Evolutionary conservation across 2,888 invertebrate species (phyloP), one percentile per base, ranked within the genome.

Genomic region (Trissoscelio sp.): DNA sequence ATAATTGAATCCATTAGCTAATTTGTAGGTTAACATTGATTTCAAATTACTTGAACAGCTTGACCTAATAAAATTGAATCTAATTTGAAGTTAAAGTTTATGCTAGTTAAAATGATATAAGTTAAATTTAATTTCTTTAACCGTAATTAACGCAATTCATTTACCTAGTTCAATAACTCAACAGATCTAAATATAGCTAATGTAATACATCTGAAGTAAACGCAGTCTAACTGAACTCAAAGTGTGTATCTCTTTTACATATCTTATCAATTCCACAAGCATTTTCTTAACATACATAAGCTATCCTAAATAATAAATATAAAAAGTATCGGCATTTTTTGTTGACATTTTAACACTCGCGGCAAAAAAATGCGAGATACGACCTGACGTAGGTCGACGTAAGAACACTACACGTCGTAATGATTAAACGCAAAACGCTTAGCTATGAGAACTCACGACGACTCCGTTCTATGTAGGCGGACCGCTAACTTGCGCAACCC

Each of bases 381-480:
- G 62, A 53, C 34, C 69, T 39, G 57, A 72, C 74, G 74, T 74
- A 69, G 81, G 78, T 64, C 70, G 78, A 46, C 66, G 70, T 64
- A 64, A 57, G 73, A 67, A 74, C 67, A 58, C 74, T 53, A 46
- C 70, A 69, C 74, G 75, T 62, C 75, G 70, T 34, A 75, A 79
- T 79, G 82, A 70, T 75, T 79, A 64, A 82, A 79, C 79, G 72
- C 72, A 75, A 72, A 79, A 72, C 60, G 28, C 58, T 72, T 22
- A 60, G 42, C 78, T 78, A 73, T 81, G 83, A 83, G 82, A 81
- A 80, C 85, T 86, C 86, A 85, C 86, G 87, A 87, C 86, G 85
- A 87, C 88, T 88, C 81, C 85, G 78, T 87, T 88, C 88, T 86
- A 88, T 87, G 89, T 89, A 88, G 89, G 88, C 89, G 89, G 88